Base-by-base conservation (phyloP, 2,113 vertebrate genomes). In the Aspiorhynchus laticeps region DNA sequence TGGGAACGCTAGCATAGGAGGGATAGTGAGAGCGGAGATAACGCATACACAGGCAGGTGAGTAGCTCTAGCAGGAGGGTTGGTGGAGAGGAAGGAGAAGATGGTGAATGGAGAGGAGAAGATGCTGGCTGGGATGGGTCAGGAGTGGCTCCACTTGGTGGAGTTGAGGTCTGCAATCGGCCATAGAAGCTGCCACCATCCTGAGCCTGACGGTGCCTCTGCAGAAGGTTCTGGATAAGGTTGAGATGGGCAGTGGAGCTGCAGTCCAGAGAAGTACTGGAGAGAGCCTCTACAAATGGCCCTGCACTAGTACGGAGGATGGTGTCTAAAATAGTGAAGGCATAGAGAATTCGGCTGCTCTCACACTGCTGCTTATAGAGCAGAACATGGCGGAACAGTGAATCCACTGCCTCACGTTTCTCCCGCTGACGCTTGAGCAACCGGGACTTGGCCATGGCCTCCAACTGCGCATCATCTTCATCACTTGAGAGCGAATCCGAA, bases 11-110 rank as follows among this genome's bases (percentile, higher is more conserved):
- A 33, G 97, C 88, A 91, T 97, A 96, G 88, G 97, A 95, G 0
- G 98, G 98, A 91, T 98, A 99, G 88, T 98, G 96, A 11, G 97
- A 98, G 48, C 98, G 96, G 85, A 99, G 93, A 89, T 98, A 97
- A 67, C 95, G 95, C 83, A 99, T 94, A 85, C 98, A 99, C 46
- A 99, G 94, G 71, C 96, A 97, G 75, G 96, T 95, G 56, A 99
- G 93, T 74, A 99, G 93, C 88, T 99, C 98, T 7, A 99, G 93
- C 19, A 99, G 95, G 67, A 97, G 93, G 0, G 96, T 96, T 12
- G 97, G 96, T 0, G 96, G 96, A 76, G 92, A 93, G 36, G 94
- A 84, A 0, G 92, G 90, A 14, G 83, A 85, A 0, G 96, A 96
- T 56, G 97, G 94, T 0, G 97, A 88, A 0, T 93, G 93, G 28